Evolutionary conservation across 2,113 vertebrate species (phyloP).

Genomic region (Otolemur garnettii): DNA sequence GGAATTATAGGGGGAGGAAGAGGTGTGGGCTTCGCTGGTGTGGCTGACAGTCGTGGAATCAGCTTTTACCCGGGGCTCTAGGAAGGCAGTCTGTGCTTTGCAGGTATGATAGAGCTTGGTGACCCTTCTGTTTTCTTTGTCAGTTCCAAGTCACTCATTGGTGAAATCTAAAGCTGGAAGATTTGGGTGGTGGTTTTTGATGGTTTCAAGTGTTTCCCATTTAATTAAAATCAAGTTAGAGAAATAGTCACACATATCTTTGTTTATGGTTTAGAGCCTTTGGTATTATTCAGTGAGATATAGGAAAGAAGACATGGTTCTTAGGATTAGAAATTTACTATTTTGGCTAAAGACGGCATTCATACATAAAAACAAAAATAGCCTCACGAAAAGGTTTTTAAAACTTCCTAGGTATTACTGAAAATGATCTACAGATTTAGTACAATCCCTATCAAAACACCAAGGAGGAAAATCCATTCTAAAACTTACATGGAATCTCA

Average conservation of each 20-base stretch:
- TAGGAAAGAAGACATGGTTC: neutral
- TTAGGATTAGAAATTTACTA: neutral
- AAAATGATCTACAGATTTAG: neutral
- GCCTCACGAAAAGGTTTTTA: neutral
- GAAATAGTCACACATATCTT: neutral
- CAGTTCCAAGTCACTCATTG: neutral
- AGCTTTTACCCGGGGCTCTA: neutral
- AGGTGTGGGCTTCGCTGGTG: neutral
- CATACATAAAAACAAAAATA: neutral
- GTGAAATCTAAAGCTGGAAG: neutral
- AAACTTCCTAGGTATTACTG: neutral
- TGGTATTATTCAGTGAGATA: neutral
- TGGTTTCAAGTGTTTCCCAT: neutral
- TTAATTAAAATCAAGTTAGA: slow-evolving; percentile 21
- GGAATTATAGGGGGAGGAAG: slow-evolving; percentile 50
- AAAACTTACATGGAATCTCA: slow-evolving; percentile 22
- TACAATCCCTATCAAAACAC: neutral
- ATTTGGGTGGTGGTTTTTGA: neutral
- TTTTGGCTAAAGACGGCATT: slow-evolving; percentile 15
- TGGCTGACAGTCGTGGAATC: neutral
- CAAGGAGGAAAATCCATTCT: slow-evolving; percentile 18
- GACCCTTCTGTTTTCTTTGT: neutral
- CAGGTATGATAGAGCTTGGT: neutral
- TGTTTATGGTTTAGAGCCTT: neutral
- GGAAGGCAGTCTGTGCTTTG: slow-evolving; percentile 24